Conservation (phyloP, 2,113 vertebrate genomes). For the Chrysemys picta region DNA sequence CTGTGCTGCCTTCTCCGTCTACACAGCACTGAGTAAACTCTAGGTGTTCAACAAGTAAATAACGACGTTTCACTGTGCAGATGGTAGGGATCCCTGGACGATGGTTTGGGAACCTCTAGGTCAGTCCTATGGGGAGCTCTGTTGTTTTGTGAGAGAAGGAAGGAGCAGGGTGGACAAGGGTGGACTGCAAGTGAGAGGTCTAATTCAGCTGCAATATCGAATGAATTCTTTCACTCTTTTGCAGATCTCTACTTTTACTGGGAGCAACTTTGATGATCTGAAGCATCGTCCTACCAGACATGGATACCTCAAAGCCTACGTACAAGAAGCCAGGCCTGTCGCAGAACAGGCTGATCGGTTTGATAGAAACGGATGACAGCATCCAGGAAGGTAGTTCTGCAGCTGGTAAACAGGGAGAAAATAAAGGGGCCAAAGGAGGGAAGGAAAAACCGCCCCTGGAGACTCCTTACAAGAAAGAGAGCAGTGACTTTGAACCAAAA, state of each 20-base stretch:
- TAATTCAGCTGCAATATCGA: neutral
- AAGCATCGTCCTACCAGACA: slow-evolving; percentile 9
- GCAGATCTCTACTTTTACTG: neutral
- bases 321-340: slow-evolving; percentile 27
- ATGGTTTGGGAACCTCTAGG: neutral
- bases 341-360: slow-evolving; percentile 45
- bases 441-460: slow-evolving; percentile 72
- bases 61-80: neutral
- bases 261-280: neutral
- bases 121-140: neutral
- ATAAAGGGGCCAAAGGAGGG: neutral
- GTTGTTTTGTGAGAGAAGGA: neutral
- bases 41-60: neutral
- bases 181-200: neutral
- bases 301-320: slow-evolving; percentile 56
- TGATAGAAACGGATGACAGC: slow-evolving; percentile 73
- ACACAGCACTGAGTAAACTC: accelerated
- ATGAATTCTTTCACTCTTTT: neutral
- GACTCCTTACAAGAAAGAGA: slow-evolving; percentile 72
- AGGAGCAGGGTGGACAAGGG: neutral
- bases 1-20: neutral
- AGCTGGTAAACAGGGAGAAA: slow-evolving; percentile 3
- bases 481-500: slow-evolving; percentile 61
- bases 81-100: neutral
- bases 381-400: slow-evolving; percentile 32